Evolutionary conservation across 2,888 invertebrate genomes (phyloP).

Genomic region (Yponomeuta evonymella): DNA sequence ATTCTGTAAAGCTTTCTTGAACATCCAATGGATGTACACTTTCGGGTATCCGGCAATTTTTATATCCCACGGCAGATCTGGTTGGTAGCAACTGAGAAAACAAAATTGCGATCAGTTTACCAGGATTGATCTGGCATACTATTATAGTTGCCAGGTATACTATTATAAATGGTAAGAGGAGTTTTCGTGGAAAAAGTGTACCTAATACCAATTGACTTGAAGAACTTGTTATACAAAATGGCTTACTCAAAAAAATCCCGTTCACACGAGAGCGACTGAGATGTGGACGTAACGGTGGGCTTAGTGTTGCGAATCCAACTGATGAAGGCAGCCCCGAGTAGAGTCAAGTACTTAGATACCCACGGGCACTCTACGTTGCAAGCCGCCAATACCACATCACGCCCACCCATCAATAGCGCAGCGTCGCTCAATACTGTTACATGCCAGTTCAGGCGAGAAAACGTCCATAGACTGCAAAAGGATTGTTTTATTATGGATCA

Average conservation of each 20-base stretch:
- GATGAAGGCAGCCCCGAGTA: constrained; percentile 43
- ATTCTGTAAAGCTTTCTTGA: constrained; percentile 53
- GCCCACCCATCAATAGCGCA: constrained; percentile 41
- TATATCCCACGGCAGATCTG: constrained; percentile 54
- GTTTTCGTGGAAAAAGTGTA: no score
- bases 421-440: constrained; percentile 51
- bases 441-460: constrained; percentile 54
- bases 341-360: constrained; percentile 45
- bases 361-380: constrained; percentile 55
- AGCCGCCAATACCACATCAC: constrained; percentile 48
- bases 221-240: neutral
- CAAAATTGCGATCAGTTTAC: no score
- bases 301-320: constrained; percentile 46
- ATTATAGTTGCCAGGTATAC: no score
- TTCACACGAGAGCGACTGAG: constrained; percentile 26
- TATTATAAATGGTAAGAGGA: no score
- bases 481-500: no score
- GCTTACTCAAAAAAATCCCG: constrained; percentile 47
- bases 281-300: constrained; percentile 27
- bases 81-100: constrained; percentile 49
- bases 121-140: no score
- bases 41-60: constrained; percentile 46
- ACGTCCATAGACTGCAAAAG: constrained; percentile 51
- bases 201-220: no score
- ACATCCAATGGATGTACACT: constrained; percentile 59